Conservation (phyloP, 2,113 vertebrate genomes). For the Petrocephalus zakoni region DNA sequence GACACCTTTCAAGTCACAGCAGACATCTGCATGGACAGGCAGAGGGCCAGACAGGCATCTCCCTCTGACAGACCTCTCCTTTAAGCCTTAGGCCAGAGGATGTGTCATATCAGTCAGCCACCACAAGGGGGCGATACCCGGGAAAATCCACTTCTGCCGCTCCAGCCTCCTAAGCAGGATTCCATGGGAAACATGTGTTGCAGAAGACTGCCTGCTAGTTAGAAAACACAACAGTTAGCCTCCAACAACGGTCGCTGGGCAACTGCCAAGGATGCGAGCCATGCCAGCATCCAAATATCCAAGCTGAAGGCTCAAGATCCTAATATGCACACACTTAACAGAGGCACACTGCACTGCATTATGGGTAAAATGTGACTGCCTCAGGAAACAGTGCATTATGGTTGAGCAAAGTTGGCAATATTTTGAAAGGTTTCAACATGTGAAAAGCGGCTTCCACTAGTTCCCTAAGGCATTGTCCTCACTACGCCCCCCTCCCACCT, state of each 20-base stretch:
- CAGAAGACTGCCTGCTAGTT: background rate
- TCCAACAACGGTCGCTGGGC: background rate
- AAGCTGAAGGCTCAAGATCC: background rate
- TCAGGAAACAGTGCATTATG: background rate
- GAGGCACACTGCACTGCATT: background rate
- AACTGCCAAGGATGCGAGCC: background rate
- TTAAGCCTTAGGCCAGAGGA: background rate
- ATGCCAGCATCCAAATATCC: background rate
- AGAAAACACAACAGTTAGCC: background rate
- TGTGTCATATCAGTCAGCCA: background rate
- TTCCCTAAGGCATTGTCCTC: background rate
- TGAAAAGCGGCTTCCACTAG: background rate
- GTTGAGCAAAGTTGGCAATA: background rate
- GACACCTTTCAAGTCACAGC: background rate
- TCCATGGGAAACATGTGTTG: constrained; percentile 2
- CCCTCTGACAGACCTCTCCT: background rate
- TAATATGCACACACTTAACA: background rate
- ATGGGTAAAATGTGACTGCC: background rate
- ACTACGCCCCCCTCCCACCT: background rate
- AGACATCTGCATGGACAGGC: background rate
- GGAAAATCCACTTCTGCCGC: no score
- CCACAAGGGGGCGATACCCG: background rate
- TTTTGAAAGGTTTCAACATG: background rate
- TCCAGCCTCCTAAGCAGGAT: background rate
- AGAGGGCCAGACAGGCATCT: background rate